A percentile compares a stretch with the other conserved stretches of the same genome.
Evolutionary conservation across 1,140 invertebrate genomes (phyloP).

Genomic region (Alviniconcha marisindica): DNA sequence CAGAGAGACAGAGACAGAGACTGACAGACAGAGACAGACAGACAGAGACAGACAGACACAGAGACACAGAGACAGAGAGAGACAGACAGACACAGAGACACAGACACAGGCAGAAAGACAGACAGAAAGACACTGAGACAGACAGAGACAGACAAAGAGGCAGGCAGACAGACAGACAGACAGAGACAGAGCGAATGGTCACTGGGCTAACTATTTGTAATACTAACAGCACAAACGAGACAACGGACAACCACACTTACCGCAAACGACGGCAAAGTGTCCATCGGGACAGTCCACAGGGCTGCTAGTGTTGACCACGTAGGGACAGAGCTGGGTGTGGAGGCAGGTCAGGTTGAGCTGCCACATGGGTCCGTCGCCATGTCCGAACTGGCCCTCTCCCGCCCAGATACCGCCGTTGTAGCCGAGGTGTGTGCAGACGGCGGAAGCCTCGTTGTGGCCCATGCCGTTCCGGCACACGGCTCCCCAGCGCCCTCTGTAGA

Average conservation of each 20-base stretch:
- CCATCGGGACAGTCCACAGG: constrained; percentile 44
- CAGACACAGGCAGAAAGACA: background rate
- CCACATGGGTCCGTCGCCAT: constrained; percentile 54
- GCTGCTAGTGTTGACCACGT: constrained; percentile 24
- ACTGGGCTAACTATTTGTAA: no score
- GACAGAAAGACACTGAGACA: no score
- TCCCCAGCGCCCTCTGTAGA: constrained; percentile 91
- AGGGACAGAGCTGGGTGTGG: constrained; percentile 40
- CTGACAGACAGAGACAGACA: background rate
- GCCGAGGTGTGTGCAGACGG: constrained; percentile 88
- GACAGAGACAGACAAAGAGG: no score
- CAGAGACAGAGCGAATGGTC: no score
- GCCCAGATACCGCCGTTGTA: constrained; percentile 56
- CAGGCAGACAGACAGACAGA: background rate
- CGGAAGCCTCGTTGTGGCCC: constrained; percentile 87
- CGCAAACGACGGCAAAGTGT: constrained; percentile 57
- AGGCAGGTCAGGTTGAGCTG: constrained; percentile 57
- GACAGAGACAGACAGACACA: background rate
- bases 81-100: background rate
- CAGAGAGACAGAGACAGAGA: background rate
- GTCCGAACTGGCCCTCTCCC: constrained; percentile 53
- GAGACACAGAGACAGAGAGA: background rate
- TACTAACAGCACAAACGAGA: background rate
- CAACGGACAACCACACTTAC: constrained; percentile 40
- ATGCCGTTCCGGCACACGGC: constrained; percentile 94